Conservation (phyloP, 2,888 invertebrate genomes). For the Ariolimax columbianus region DNA sequence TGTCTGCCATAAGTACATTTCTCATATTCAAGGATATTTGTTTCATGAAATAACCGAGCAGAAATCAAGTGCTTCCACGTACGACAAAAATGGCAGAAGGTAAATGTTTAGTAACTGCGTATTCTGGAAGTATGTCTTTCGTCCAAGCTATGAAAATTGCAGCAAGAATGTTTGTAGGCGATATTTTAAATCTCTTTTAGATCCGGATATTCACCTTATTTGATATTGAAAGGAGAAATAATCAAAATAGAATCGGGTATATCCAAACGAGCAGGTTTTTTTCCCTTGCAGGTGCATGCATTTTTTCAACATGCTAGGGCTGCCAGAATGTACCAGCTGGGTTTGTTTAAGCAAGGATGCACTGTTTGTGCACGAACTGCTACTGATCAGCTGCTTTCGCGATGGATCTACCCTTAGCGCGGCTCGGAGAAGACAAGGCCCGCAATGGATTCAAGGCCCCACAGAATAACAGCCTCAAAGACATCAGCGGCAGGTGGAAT, state of each 20-base stretch:
- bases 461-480: background rate
- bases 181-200: no score
- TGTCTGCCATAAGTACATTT: no score
- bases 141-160: no score
- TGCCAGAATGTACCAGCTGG: background rate
- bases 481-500: background rate
- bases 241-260: background rate
- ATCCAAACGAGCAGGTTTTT: background rate
- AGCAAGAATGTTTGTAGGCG: no score
- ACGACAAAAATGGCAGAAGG: no score
- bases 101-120: no score
- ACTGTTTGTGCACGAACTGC: background rate
- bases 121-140: no score
- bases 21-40: no score
- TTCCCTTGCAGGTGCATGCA: background rate
- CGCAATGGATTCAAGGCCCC: slow-evolving; percentile 8
- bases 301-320: background rate
- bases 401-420: background rate
- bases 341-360: background rate
- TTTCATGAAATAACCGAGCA: no score
- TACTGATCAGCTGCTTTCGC: background rate
- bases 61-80: no score
- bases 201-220: background rate
- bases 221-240: background rate
- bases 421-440: background rate